Conservation (phyloP, 2,113 vertebrate genomes). For the Hystrix brachyura region DNA sequence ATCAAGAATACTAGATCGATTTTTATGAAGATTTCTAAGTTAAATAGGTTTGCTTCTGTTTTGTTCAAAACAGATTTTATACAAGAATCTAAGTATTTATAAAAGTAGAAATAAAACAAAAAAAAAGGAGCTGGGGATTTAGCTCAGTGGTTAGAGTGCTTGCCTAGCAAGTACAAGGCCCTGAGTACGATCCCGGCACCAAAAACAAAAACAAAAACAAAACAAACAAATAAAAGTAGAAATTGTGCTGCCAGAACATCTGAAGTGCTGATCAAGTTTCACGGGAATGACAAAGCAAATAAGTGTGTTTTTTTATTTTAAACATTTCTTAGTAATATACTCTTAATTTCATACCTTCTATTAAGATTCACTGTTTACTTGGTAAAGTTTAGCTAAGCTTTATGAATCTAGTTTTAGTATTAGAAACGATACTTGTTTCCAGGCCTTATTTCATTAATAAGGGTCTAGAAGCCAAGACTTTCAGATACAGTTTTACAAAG, state of each 20-base stretch:
- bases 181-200: too few species aligned
- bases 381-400: conserved; percentile 42
- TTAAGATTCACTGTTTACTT: conserved; percentile 17
- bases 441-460: conserved; percentile 31
- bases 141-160: too few species aligned
- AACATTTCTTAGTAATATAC: conserved; percentile 35
- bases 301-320: background rate
- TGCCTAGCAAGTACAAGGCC: too few species aligned
- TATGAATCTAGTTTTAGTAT: conserved; percentile 58
- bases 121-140: too few species aligned
- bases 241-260: conserved; percentile 57
- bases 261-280: background rate
- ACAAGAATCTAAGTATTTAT: conserved; percentile 53
- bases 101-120: conserved; percentile 42
- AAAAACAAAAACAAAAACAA: too few species aligned
- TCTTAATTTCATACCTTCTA: background rate
- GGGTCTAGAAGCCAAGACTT: conserved; percentile 33
- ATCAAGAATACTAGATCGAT: conserved; percentile 14
- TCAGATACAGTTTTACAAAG: conserved; percentile 15
- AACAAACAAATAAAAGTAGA: conserved; percentile 28
- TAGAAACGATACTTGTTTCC: background rate
- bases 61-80: conserved; percentile 38
- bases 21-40: conserved; percentile 53
- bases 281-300: conserved; percentile 38
- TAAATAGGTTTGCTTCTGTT: conserved; percentile 30